Evolutionary conservation across 2,797 vertebrate genomes (phyloP).

Genomic region (Falco concolor): DNA sequence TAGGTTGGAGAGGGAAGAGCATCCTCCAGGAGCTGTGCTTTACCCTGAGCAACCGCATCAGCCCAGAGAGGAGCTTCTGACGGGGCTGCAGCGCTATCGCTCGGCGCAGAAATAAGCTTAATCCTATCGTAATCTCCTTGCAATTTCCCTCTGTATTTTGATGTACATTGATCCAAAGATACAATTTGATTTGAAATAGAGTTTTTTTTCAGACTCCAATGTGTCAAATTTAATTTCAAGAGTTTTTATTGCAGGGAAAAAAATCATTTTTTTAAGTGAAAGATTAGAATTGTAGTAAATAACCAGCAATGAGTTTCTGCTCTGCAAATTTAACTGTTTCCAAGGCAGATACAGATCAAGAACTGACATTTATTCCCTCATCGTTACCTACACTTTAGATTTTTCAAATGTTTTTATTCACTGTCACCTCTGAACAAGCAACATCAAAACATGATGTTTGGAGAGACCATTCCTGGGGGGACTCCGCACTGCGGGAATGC

Average conservation of each 20-base stretch:
- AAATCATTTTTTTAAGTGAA: neutral
- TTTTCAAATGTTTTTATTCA: neutral
- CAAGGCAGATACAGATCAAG: neutral
- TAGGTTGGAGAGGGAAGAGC: neutral
- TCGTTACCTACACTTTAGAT: neutral
- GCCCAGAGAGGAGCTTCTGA: neutral
- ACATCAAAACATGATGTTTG: neutral
- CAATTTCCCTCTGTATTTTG: constrained; percentile 31
- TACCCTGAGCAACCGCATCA: neutral
- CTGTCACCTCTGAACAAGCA: neutral
- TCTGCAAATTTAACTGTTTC: neutral
- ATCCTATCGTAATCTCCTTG: neutral
- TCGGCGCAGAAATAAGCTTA: neutral
- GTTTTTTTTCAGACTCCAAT: neutral
- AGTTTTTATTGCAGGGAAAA: neutral
- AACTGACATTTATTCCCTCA: constrained; percentile 24
- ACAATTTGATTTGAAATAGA: constrained; percentile 26
- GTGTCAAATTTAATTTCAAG: constrained; percentile 35
- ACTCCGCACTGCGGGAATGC: neutral
- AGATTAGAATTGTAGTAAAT: neutral
- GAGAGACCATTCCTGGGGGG: neutral
- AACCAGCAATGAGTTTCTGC: neutral
- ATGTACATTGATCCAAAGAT: constrained; percentile 11
- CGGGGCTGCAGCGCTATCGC: neutral
- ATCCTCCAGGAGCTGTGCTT: neutral